These are phyloP conservation scores for Nannobrachium achirus DNA, from an alignment of 2,113 vertebrate species.

Conservation along the genomic window DNA sequence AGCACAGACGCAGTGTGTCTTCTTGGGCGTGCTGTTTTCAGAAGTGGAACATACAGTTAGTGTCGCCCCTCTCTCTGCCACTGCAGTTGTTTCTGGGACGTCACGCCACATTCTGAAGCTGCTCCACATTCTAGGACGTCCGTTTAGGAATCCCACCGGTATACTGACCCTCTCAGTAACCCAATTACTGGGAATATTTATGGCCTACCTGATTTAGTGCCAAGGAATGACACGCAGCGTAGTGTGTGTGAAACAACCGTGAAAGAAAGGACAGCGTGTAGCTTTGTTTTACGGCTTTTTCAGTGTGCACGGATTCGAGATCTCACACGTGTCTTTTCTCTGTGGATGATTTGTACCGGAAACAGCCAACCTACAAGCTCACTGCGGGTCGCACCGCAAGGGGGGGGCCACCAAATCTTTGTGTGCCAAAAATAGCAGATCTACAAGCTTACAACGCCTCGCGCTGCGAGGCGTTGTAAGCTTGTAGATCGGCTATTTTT, in stretches of 20 bases:
- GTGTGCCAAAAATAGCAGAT: too few species aligned
- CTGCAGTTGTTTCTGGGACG: slow-evolving; percentile 52
- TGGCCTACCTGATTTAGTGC: slow-evolving; percentile 69
- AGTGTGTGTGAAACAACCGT: slow-evolving; percentile 17
- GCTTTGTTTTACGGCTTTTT: slow-evolving; percentile 4
- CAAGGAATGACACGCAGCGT: slow-evolving; percentile 26
- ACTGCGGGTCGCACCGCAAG: too few species aligned
- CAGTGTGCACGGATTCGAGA: too few species aligned
- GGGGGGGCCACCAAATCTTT: too few species aligned
- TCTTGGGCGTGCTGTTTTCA: neutral
- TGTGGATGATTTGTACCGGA: too few species aligned
- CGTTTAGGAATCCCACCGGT: slow-evolving; percentile 56
- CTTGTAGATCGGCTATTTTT: too few species aligned
- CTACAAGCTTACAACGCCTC: too few species aligned
- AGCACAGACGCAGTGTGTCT: too few species aligned
- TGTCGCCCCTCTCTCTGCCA: slow-evolving; percentile 5
- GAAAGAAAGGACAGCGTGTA: slow-evolving; percentile 14
- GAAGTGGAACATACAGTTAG: slow-evolving; percentile 16
- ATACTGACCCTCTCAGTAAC: slow-evolving; percentile 70
- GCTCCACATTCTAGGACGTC: slow-evolving; percentile 68
- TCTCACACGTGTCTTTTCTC: too few species aligned
- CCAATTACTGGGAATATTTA: slow-evolving; percentile 78
- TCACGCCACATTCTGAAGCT: slow-evolving; percentile 37
- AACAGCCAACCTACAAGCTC: too few species aligned
- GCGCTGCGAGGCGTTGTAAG: too few species aligned